Base-by-base conservation (phyloP, 2,888 invertebrate genomes). In the Xestia c-nigrum region DNA sequence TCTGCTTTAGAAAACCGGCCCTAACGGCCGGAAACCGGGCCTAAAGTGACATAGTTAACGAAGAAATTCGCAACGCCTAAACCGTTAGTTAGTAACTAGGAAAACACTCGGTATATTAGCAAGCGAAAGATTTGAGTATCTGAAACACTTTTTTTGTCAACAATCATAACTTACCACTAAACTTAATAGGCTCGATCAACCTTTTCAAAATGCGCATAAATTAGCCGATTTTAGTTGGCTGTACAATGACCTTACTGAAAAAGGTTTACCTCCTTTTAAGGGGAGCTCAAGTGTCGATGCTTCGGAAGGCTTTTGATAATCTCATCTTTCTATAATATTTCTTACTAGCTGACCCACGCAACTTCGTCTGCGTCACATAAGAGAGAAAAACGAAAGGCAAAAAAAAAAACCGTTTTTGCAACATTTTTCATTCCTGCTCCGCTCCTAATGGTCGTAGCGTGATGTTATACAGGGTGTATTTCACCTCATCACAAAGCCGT, bases 171-270 rank as follows among this genome's bases (percentile, higher is more conserved):
- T 10, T 38, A 38, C 0, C 61, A 61, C 38, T 38, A 19, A 38
- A 59, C n/a, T n/a, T 64, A 43, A 24, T 43, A 43, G 64, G 43
- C 43, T 43, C 43, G n/a, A 16, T 46, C 9, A 76, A 43, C 43
- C 65, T 76, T 82, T 78, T 78, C n/a, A 57, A 65, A 76, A 78
- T 78, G 65, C 50, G 65, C 77, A 83, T 78, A 76, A 38, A 74
- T 78, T 57, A 19, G 38, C 50, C 46, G 52, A 24, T 76, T 82
- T 21, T 52, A 65, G 65, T 19, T 3, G 52, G 57, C 74, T 47
- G 38, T 72, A 46, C 19, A 31, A n/a, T 75, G 64, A 19, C 50
- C 77, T 83, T 78, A 59, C 65, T 57, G 7, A 57, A 76, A 83
- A 78, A 46, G 83, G 65, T 66, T 16, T 9, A 46, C 21, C 24